Percentiles rank a stretch among this genome's conserved stretches.
These are phyloP conservation scores for Chrysoperla carnea DNA, from an alignment of 1,140 invertebrate genomes.

Conservation along the genomic window DNA sequence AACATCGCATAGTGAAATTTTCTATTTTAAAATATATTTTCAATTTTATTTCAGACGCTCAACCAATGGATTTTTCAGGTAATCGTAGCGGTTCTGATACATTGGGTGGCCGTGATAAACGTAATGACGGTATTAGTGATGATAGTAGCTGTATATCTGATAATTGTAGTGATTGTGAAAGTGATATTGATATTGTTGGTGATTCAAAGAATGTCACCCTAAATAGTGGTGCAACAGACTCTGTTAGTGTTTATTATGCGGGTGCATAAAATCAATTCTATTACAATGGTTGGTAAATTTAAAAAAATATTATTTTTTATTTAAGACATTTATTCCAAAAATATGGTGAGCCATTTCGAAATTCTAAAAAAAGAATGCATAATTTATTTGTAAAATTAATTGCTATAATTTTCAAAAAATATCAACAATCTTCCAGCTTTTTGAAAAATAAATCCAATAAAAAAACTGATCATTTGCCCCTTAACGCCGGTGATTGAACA, in stretches of 20 bases:
- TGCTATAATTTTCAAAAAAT: too few species aligned
- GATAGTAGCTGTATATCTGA: not conserved
- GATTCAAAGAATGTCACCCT: slow-evolving; percentile 12
- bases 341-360: too few species aligned
- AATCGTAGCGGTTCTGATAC: too few species aligned
- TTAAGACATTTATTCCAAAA: too few species aligned
- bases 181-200: slow-evolving; percentile 21
- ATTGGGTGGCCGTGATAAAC: not conserved
- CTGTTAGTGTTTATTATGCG: not conserved
- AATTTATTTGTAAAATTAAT: too few species aligned
- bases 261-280: not conserved
- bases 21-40: not conserved
- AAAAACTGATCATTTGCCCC: too few species aligned
- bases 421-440: too few species aligned
- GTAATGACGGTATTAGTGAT: not conserved
- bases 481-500: too few species aligned
- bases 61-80: not conserved
- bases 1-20: not conserved
- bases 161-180: slow-evolving; percentile 19
- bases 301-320: too few species aligned
- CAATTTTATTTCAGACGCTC: not conserved
- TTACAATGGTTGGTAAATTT: too few species aligned
- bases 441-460: too few species aligned
- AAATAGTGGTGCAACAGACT: not conserved
- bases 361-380: too few species aligned